A percentile compares a stretch with the other conserved stretches of the same genome.
These are phyloP conservation scores for Uropetala carovei DNA, from an alignment of 2,888 invertebrate genomes.

Conservation along the genomic window DNA sequence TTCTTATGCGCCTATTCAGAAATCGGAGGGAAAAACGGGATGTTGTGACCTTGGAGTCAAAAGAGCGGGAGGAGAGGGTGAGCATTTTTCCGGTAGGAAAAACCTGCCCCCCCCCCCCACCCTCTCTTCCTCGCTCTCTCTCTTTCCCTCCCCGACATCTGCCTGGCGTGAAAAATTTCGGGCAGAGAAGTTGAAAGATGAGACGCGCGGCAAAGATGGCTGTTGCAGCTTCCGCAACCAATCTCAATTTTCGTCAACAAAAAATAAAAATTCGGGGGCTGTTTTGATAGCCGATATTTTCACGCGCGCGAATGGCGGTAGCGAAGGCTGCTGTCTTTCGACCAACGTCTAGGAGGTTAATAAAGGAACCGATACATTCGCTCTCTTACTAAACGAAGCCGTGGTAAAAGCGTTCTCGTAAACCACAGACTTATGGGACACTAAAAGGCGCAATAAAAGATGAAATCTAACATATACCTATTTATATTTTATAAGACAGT, in stretches of 20 bases:
- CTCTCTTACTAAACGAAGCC: too few relatives aligned
- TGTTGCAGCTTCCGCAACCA: conserved; percentile 11
- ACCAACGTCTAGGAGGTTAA: too few relatives aligned
- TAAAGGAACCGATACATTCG: too few relatives aligned
- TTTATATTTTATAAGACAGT: too few relatives aligned
- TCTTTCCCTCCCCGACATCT: background rate
- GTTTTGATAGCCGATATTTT: conserved; percentile 35
- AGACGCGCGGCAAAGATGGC: background rate
- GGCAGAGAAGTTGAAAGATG: conserved; percentile 30
- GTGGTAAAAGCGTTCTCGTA: too few relatives aligned
- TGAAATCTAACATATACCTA: too few relatives aligned
- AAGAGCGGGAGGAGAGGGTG: background rate
- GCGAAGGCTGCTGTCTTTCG: background rate
- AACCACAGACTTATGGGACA: too few relatives aligned
- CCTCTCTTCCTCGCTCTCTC: too few relatives aligned
- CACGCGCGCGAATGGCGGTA: background rate
- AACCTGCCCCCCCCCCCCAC: too few relatives aligned
- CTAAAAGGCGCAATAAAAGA: too few relatives aligned
- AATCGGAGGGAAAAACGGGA: too few relatives aligned
- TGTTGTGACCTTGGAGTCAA: background rate
- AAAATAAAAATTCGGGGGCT: background rate
- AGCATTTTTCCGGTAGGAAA: background rate
- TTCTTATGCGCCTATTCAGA: too few relatives aligned
- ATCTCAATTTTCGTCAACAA: background rate
- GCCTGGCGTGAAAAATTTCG: conserved; percentile 37